phyloP scores from a whole-genome alignment of 1,140 invertebrate genomes.

The Bombus confusus region DNA sequence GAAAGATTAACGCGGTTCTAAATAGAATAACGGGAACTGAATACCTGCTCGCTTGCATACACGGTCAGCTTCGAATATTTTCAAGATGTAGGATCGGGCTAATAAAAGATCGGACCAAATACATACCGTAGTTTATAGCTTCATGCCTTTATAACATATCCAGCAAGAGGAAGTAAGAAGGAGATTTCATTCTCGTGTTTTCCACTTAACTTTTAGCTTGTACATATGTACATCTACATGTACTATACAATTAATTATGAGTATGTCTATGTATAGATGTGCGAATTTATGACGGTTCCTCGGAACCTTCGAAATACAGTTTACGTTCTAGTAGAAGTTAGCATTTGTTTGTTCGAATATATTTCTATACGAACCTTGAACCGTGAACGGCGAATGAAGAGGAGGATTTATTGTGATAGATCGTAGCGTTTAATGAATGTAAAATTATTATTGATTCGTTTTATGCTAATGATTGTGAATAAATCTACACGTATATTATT shows the following conservation, averaged over 20 bases:
- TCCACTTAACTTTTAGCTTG: conserved; percentile 61
- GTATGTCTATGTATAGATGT: conserved; percentile 56
- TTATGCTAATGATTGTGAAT: conserved; percentile 66
- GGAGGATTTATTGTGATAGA: conserved; percentile 68
- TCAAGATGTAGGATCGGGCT: conserved; percentile 52
- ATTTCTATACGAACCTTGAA: conserved; percentile 47
- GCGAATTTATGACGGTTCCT: conserved; percentile 32
- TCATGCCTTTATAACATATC: conserved; percentile 74
- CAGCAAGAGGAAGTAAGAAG: conserved; percentile 44
- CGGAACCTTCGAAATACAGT: conserved; percentile 7
- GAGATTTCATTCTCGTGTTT: conserved; percentile 52
- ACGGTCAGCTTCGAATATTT: conserved; percentile 59
- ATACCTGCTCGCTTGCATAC: conserved; percentile 49
- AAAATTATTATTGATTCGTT: conserved; percentile 53
- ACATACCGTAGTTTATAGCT: conserved; percentile 64
- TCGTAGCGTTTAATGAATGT: conserved; percentile 62
- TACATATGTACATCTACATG: conserved; percentile 59
- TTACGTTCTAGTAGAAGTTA: conserved; percentile 44
- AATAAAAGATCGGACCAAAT: conserved; percentile 73
- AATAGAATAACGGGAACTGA: conserved; percentile 30
- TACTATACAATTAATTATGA: conserved; percentile 35
- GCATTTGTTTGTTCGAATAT: conserved; percentile 35
- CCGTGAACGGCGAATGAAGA: conserved; percentile 3
- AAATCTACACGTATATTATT: conserved; percentile 61
- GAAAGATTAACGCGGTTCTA: conserved; percentile 11